Conservation (phyloP, 2,797 vertebrate species). For the Amblyopsis hoosieri region DNA sequence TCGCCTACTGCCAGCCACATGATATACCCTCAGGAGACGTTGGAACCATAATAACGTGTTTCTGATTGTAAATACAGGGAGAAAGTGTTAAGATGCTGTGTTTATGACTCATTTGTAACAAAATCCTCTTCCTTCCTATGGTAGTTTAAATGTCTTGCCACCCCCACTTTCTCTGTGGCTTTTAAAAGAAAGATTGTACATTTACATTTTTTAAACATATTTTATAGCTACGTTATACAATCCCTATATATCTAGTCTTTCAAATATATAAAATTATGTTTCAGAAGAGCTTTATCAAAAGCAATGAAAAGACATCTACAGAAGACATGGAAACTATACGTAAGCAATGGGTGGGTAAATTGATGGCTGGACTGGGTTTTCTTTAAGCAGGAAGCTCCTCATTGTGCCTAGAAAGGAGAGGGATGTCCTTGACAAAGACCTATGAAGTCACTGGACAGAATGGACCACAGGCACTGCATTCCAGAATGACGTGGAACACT, state of each 20-base stretch:
- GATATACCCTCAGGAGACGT: no score
- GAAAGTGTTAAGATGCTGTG: no score
- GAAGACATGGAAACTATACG: conserved; percentile 38
- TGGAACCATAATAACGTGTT: no score
- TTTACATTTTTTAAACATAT: no score
- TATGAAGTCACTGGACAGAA: conserved; percentile 72
- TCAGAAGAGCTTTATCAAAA: background rate
- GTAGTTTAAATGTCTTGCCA: no score
- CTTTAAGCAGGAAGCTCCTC: conserved; percentile 81
- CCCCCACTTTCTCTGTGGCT: background rate
- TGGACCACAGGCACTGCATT: conserved; percentile 34
- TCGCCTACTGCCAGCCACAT: no score
- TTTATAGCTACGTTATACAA: no score
- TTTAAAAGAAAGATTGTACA: background rate
- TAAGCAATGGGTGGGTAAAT: conserved; percentile 32
- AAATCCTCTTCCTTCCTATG: no score
- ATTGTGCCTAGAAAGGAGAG: conserved; percentile 79
- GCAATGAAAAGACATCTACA: background rate
- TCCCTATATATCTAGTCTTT: no score
- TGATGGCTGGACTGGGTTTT: conserved; percentile 40
- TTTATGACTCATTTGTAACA: no score
- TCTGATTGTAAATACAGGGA: no score
- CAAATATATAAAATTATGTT: background rate
- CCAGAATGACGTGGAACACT: conserved; percentile 35
- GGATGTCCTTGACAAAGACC: conserved; percentile 81